Evolutionary conservation across 2,888 invertebrate genomes (phyloP), one percentile per base, ranked within the genome.

Genomic region (Acanthoscelides obtectus): DNA sequence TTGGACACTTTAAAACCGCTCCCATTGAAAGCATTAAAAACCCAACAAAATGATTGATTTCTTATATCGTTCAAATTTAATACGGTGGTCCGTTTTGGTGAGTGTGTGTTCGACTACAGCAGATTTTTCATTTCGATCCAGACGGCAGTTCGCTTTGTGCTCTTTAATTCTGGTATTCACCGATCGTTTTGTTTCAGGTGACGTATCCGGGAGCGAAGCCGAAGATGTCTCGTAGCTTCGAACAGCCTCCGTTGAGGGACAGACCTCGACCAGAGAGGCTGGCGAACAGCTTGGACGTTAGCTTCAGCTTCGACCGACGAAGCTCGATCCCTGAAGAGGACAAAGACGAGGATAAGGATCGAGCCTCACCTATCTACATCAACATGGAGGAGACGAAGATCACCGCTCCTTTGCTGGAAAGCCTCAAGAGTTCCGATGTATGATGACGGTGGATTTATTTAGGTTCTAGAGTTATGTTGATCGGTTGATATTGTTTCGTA

Each of bases 361-460:
- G 79, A 67, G 72, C 78, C 0, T 79, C 79, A 65, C 77, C 80
- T 17, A 78, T 83, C 67, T 82, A 80, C 69, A 81, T 84, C 69
- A 81, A 78, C 63, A 75, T 85, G 73, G 85, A 85, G 45, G 85
- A 85, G 19, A 79, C 81, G 3, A 83, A 79, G 75, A 81, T 84
- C 67, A 83, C 84, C 19, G 84, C 83, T 68, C 85, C 85, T 22
- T 79, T 85, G 66, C 75, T 85, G 67, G 84, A 84, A 76, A 77
- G 81, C 65, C 78, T 84, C 68, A 84, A 83, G 77, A 85, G 84
- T 76, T 84, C 85, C 20, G 84, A 85, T 72, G 85, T 85, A 74
- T 85, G 80, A 83, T 80, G 74, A 66, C 72, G 22, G 70, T 70
- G 71, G 67, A 45, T 45, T 12, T 12, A 1, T 45, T 45, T 45